Conservation (phyloP, 2,113 vertebrate genomes). For the Osmerus eperlanus region DNA sequence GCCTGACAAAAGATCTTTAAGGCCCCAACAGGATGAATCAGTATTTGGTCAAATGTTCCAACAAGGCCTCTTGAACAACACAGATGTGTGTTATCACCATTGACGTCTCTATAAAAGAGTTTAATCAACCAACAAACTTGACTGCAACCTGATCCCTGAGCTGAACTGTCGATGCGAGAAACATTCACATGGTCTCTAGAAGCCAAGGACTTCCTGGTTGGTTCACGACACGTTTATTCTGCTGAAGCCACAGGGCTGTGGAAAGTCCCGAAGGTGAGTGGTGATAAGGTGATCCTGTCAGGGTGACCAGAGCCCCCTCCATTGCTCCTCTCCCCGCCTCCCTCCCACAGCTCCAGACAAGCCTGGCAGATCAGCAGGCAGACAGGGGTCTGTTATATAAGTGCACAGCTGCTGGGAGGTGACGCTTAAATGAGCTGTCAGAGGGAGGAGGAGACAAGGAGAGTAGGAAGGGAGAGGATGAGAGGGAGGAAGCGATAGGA, state of each 20-base stretch:
- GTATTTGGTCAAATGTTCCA: too few relatives aligned
- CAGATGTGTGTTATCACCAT: too few relatives aligned
- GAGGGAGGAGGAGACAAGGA: constrained; percentile 7
- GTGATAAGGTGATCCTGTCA: constrained; percentile 37
- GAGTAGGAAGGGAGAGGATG: background rate
- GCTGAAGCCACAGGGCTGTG: constrained; percentile 29
- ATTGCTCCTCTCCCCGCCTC: background rate
- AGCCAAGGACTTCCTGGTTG: constrained; percentile 7
- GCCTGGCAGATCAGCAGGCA: background rate
- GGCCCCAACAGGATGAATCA: too few relatives aligned
- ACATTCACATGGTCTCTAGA: background rate
- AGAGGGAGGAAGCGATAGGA: background rate
- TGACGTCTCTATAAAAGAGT: too few relatives aligned
- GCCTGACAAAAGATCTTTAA: too few relatives aligned
- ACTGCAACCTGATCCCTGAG: too few relatives aligned
- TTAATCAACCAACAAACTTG: too few relatives aligned
- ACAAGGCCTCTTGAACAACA: too few relatives aligned
- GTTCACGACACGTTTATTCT: constrained; percentile 25
- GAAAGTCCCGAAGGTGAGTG: constrained; percentile 33
- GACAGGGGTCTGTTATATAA: constrained; percentile 48
- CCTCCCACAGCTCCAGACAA: background rate
- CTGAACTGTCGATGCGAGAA: background rate
- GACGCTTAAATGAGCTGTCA: constrained; percentile 62
- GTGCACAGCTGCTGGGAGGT: constrained; percentile 54
- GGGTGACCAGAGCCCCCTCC: background rate